These are phyloP conservation scores for Pemphigus obesinymphae DNA, from an alignment of 1,140 invertebrate species.

Conservation along the genomic window DNA sequence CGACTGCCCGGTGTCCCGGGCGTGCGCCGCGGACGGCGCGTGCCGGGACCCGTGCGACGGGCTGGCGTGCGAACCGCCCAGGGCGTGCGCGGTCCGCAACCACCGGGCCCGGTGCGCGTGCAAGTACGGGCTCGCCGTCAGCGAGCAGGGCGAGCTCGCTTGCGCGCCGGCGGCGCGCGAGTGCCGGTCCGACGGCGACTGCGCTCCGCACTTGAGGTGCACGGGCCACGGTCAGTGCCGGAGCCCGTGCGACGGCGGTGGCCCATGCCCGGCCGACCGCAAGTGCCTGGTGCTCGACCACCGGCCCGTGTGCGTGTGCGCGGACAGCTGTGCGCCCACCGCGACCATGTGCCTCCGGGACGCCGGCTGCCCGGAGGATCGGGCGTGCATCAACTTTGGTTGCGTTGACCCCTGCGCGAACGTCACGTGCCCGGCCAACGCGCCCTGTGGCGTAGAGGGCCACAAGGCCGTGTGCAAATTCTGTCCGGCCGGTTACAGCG, in stretches of 20 bases:
- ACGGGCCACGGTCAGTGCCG: conserved; percentile 68
- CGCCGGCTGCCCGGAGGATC: conserved; percentile 74
- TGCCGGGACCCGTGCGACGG: conserved; percentile 72
- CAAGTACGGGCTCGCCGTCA: conserved; percentile 79
- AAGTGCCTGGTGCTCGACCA: conserved; percentile 80
- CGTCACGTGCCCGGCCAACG: conserved; percentile 70
- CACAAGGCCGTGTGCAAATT: conserved; percentile 87
- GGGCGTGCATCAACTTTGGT: conserved; percentile 81
- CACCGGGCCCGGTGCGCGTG: conserved; percentile 82
- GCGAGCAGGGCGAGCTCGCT: conserved; percentile 73
- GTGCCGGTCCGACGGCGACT: conserved; percentile 76
- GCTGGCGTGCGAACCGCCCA: conserved; percentile 64
- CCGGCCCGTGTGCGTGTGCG: conserved; percentile 76
- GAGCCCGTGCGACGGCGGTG: conserved; percentile 66
- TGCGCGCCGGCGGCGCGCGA: conserved; percentile 73
- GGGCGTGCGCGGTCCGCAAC: conserved; percentile 79
- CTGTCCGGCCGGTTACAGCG: conserved; percentile 81
- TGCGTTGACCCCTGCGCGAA: conserved; percentile 84
- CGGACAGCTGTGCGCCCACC: conserved; percentile 76
- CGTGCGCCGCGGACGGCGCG: conserved; percentile 66
- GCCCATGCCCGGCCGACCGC: conserved; percentile 71
- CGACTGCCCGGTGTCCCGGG: conserved; percentile 70
- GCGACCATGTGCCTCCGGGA: conserved; percentile 83
- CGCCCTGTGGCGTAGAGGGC: conserved; percentile 85
- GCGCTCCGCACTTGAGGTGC: conserved; percentile 78